These are phyloP conservation scores for Pangasius larnaudii DNA, from an alignment of 2,797 vertebrate species.

Conservation along the genomic window DNA sequence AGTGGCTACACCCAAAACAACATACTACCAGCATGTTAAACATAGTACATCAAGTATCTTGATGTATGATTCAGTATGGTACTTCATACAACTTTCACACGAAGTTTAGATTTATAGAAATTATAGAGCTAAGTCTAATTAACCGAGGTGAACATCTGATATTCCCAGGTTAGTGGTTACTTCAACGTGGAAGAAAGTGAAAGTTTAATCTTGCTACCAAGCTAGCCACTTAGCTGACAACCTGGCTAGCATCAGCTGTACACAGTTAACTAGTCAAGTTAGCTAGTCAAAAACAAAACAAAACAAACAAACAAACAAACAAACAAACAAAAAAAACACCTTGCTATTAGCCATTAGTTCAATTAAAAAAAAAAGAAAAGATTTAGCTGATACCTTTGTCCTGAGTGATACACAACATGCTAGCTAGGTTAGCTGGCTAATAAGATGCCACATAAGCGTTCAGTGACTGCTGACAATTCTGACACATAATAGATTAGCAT, in stretches of 20 bases:
- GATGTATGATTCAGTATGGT: neutral
- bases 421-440: neutral
- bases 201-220: too few species aligned
- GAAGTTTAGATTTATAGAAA: neutral
- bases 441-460: neutral
- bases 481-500: neutral
- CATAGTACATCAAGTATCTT: neutral
- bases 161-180: neutral
- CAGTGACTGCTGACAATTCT: neutral
- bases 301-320: neutral
- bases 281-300: neutral
- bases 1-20: neutral
- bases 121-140: neutral
- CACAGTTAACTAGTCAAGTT: constrained; percentile 6
- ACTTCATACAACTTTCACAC: neutral
- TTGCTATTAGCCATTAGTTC: neutral
- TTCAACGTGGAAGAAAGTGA: neutral
- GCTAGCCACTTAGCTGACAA: neutral
- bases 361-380: neutral
- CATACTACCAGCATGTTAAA: neutral
- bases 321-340: neutral
- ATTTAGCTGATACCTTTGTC: neutral
- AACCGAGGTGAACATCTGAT: neutral
- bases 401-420: neutral
- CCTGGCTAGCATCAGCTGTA: neutral